Evolutionary conservation across 2,113 vertebrate species (phyloP).

Genomic region (Myanophis thanlyinensis): DNA sequence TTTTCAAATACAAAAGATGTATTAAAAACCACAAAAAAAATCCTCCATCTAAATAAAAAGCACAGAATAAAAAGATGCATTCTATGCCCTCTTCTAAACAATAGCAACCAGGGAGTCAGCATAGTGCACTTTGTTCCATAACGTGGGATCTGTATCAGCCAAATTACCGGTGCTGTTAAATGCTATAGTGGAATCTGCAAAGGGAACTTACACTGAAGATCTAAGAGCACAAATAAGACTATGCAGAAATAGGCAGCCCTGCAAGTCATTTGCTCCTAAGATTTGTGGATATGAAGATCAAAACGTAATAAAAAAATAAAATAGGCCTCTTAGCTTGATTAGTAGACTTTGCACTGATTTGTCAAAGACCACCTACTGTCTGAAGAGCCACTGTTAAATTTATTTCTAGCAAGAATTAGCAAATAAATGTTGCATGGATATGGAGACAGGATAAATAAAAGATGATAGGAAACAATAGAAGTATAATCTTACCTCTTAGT

Average conservation of each 20-base stretch:
- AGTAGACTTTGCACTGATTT: background rate
- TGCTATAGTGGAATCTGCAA: background rate
- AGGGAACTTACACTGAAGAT: background rate
- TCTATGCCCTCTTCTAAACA: background rate
- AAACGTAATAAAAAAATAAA: background rate
- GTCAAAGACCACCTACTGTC: background rate
- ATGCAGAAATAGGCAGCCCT: background rate
- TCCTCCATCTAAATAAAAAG: background rate
- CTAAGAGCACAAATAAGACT: background rate
- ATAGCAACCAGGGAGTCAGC: background rate
- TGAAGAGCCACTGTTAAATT: background rate
- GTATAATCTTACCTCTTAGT: conserved; percentile 80
- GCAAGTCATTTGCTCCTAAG: background rate
- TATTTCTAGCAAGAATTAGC: conserved; percentile 1
- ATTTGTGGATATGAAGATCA: background rate
- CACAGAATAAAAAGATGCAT: background rate
- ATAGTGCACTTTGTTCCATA: background rate
- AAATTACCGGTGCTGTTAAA: background rate
- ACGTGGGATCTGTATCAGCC: background rate
- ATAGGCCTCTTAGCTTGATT: background rate
- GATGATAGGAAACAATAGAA: background rate
- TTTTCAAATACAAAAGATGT: background rate
- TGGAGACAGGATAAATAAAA: conserved; percentile 9
- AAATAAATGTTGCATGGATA: conserved; percentile 4
- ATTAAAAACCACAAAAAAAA: background rate